Evolutionary conservation across 2,888 invertebrate species (phyloP).

Genomic region (Drosophila mettleri): DNA sequence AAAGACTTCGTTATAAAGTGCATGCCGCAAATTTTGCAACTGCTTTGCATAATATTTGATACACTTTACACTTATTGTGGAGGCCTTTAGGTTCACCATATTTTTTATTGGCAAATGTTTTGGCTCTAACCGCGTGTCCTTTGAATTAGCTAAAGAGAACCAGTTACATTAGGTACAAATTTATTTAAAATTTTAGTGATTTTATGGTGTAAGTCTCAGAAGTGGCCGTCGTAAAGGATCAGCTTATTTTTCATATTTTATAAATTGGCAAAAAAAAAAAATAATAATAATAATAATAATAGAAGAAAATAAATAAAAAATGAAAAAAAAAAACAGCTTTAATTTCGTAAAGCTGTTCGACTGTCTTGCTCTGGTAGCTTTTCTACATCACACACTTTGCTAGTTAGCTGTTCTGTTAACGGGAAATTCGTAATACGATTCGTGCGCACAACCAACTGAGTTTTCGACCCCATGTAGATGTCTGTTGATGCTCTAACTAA

Average conservation of each 20-base stretch:
- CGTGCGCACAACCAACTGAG: constrained; percentile 10
- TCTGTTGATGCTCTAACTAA: constrained; percentile 31
- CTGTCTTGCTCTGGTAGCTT: not conserved
- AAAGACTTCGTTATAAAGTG: constrained; percentile 32
- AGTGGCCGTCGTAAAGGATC: not conserved
- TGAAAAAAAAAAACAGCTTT: no score
- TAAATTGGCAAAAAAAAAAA: no score
- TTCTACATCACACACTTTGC: not conserved
- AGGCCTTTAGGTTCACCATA: constrained; percentile 21
- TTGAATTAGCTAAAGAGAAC: constrained; percentile 7
- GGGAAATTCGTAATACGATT: constrained; percentile 12
- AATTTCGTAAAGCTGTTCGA: no score
- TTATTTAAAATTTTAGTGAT: not conserved
- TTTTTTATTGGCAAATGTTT: constrained; percentile 19
- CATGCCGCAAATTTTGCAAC: constrained; percentile 39
- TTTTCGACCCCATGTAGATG: constrained; percentile 24
- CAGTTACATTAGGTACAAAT: not conserved
- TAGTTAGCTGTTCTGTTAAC: not conserved
- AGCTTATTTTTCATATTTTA: not conserved
- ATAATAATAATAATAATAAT: no score
- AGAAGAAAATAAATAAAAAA: no score
- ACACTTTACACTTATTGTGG: constrained; percentile 48
- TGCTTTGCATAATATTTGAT: constrained; percentile 43
- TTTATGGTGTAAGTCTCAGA: not conserved
- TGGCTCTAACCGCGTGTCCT: constrained; percentile 6